Evolutionary conservation across 2,797 vertebrate species (phyloP).

Genomic region (Coilia nasus): DNA sequence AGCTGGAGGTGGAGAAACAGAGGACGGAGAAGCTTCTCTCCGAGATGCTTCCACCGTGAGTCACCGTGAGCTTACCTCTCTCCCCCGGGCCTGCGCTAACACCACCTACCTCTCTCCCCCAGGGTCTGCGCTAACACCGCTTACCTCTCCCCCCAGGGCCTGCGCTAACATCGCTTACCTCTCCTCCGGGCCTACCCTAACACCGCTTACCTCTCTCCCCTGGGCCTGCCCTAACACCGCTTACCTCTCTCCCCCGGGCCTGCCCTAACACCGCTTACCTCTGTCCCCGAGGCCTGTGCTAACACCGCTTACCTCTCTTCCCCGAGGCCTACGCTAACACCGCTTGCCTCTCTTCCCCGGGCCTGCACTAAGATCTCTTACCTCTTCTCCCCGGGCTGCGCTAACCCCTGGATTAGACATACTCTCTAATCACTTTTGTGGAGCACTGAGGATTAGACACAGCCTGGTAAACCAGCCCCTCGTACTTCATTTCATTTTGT

Average conservation of each 20-base stretch:
- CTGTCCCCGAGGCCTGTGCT: background rate
- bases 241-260: background rate
- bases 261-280: too few relatives aligned
- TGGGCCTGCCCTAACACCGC: too few relatives aligned
- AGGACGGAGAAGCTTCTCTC: conserved; percentile 81
- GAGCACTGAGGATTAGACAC: background rate
- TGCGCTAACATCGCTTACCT: too few relatives aligned
- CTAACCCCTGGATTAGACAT: background rate
- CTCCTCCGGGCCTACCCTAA: background rate
- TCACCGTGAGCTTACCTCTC: conserved; percentile 31
- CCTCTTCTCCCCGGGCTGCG: background rate
- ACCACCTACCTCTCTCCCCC: background rate
- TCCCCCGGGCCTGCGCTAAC: background rate
- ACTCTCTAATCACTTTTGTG: conserved; percentile 7
- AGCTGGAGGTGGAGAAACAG: conserved; percentile 84
- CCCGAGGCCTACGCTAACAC: too few relatives aligned
- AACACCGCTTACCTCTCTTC: background rate
- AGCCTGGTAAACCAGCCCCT: too few relatives aligned
- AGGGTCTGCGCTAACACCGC: too few relatives aligned
- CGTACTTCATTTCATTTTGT: too few relatives aligned
- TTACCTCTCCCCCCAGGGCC: background rate
- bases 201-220: background rate
- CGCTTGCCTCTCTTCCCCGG: background rate
- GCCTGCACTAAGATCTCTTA: too few relatives aligned
- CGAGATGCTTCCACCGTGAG: conserved; percentile 84